These are phyloP conservation scores for Danio rerio DNA, from an alignment of 2,113 vertebrate genomes.

Conservation along the genomic window DNA sequence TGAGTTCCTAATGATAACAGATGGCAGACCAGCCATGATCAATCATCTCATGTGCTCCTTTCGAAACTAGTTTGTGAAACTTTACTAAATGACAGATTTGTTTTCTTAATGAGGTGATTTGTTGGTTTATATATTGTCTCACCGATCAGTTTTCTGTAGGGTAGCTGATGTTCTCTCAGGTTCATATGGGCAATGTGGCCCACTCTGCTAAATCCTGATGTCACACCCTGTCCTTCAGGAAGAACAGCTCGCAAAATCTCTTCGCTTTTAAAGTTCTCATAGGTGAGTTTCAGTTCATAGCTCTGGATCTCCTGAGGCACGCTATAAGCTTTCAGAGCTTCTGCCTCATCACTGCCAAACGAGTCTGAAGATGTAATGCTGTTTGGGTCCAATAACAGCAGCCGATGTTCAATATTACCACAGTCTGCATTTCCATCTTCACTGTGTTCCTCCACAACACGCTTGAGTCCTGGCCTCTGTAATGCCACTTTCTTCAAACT, in stretches of 20 bases:
- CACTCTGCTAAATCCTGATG: conserved; percentile 90
- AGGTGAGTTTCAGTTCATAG: conserved; percentile 84
- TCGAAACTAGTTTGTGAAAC: too few species aligned
- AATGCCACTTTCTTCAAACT: conserved; percentile 81
- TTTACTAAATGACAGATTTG: neutral
- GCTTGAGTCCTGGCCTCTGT: conserved; percentile 84
- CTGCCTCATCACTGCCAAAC: conserved; percentile 77
- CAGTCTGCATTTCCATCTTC: conserved; percentile 63
- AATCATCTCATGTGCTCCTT: too few species aligned
- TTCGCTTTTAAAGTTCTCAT: conserved; percentile 90
- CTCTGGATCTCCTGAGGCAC: conserved; percentile 76
- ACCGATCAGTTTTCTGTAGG: conserved; percentile 92
- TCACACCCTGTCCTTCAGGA: conserved; percentile 90
- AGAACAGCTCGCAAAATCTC: conserved; percentile 93
- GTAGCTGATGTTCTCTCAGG: conserved; percentile 92
- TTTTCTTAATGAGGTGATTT: neutral
- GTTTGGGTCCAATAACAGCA: conserved; percentile 87
- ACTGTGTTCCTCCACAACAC: conserved; percentile 84
- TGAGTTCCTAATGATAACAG: too few species aligned
- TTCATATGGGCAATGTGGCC: conserved; percentile 97
- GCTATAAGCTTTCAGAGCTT: conserved; percentile 76
- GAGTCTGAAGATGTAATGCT: conserved; percentile 74
- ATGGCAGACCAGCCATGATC: too few species aligned
- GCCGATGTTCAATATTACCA: conserved; percentile 61
- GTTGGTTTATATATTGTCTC: conserved; percentile 52